A percentile compares a stretch with the other conserved stretches of the same genome.
phyloP scores from a whole-genome alignment of 2,888 invertebrate genomes.

The Acronicta psi region DNA sequence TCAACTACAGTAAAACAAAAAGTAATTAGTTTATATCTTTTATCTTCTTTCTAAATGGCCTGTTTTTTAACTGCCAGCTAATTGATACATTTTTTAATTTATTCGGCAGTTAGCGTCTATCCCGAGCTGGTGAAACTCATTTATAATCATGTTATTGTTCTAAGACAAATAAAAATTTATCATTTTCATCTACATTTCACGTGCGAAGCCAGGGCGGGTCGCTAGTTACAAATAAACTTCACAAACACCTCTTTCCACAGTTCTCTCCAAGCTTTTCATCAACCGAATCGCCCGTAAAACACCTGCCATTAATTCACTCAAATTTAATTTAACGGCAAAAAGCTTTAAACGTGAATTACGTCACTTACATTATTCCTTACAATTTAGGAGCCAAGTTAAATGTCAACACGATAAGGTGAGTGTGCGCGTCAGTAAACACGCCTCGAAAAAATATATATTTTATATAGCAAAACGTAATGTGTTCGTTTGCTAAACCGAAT shows the following conservation, averaged over 20 bases:
- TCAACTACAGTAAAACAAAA: no score
- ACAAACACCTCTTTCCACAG: background rate
- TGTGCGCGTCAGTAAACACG: slow-evolving; percentile 11
- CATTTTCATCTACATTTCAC: no score
- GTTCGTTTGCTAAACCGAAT: slow-evolving; percentile 32
- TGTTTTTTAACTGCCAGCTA: no score
- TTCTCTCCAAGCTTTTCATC: slow-evolving; percentile 7
- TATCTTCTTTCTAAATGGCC: no score
- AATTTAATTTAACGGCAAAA: slow-evolving; percentile 21
- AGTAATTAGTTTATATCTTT: no score
- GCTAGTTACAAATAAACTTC: background rate
- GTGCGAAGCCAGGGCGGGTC: no score
- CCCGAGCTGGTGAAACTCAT: no score
- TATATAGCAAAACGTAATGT: slow-evolving; percentile 25
- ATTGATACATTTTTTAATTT: no score
- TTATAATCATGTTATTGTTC: no score
- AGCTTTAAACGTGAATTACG: slow-evolving; percentile 31
- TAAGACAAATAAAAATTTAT: no score
- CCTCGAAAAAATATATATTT: slow-evolving; percentile 28
- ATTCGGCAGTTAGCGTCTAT: no score
- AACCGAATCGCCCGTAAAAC: slow-evolving; percentile 26
- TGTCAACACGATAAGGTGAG: slow-evolving; percentile 26
- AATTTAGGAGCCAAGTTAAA: slow-evolving; percentile 38
- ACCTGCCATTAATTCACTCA: slow-evolving; percentile 29
- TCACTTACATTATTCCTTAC: slow-evolving; percentile 17